Base-by-base conservation (phyloP, 2,888 invertebrate genomes). In the Yponomeuta sedellus region DNA sequence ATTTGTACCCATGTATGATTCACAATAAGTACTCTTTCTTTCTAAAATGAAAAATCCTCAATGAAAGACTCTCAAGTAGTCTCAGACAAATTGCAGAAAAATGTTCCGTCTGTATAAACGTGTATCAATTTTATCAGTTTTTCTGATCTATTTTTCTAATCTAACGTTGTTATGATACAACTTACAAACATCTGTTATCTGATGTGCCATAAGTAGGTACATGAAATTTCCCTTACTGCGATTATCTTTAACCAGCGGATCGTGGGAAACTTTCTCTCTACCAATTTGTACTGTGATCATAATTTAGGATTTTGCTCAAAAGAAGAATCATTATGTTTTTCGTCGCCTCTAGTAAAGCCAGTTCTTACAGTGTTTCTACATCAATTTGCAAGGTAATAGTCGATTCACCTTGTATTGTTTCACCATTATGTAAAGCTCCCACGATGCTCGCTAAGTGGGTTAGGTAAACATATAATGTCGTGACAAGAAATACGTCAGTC, bases 181-280 rank as follows among this genome's bases (percentile, higher is more conserved):
- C 34, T 34, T 10, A 34, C 34, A 8, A 34, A 6, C 34, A 34
- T 8, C 34, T 34, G 8, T 34, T 34, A 34, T 34, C 34, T 34
- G 8, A 34, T 3, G 5, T 34, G 44, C 44, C 5, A 0, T 52
- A 16, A 16, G 16, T 52, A 52, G 16, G 5, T 16, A 52, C 44
- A 19, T 59, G 59, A 22, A 12, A 39, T 62, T 62, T 62, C 34
- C 40, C 28, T 39, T 10, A 34, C 39, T 5, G 39, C 39, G 39
- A 62, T 62, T 39, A 34, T 62, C 28, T 62, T 19, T 0, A 62
- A 62, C 10, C 25, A 62, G 62, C 62, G 11, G 19, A n/a, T 62
- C 52, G 63, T 44, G 63, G 63, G 63, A 63, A 44, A 63, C 63
- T 63, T 63, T 63, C 63, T 44, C 63, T 16, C 16, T 12, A 28